These are phyloP conservation scores for Saimiri boliviensis DNA, from an alignment of 2,113 vertebrate genomes.

Conservation along the genomic window DNA sequence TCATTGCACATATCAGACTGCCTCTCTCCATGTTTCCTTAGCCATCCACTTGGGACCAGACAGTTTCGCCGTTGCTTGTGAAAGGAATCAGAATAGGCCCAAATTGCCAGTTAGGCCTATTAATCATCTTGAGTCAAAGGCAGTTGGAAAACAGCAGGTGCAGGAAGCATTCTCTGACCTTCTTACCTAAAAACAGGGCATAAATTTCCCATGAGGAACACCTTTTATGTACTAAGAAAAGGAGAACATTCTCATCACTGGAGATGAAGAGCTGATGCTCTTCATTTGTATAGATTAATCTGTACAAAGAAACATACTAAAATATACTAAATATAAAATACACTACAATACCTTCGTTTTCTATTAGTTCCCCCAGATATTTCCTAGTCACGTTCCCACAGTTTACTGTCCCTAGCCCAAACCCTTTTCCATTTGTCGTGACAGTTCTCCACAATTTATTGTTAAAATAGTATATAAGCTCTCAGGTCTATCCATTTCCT, in stretches of 20 bases:
- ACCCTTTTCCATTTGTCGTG: not conserved
- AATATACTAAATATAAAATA: not conserved
- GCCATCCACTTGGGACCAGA: no score
- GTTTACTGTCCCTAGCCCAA: no score
- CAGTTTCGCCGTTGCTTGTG: not conserved
- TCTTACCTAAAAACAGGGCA: not conserved
- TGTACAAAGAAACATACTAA: not conserved
- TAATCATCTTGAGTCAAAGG: not conserved
- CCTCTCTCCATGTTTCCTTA: not conserved
- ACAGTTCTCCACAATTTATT: not conserved
- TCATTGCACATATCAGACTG: fast-evolving
- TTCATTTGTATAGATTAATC: not conserved
- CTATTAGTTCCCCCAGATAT: not conserved
- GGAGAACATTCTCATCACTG: not conserved
- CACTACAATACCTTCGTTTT: not conserved
- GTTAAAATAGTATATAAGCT: not conserved
- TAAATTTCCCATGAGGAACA: not conserved
- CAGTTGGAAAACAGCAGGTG: not conserved
- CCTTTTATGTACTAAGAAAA: not conserved
- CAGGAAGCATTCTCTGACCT: not conserved
- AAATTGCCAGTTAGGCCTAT: not conserved
- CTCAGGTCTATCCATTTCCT: not conserved
- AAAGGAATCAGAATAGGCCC: not conserved
- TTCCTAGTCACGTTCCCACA: not conserved
- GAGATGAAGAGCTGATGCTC: not conserved